Percentiles rank a stretch among this genome's conserved stretches.
Conservation (phyloP, 2,113 vertebrate genomes). For the Calidris pugnax region DNA sequence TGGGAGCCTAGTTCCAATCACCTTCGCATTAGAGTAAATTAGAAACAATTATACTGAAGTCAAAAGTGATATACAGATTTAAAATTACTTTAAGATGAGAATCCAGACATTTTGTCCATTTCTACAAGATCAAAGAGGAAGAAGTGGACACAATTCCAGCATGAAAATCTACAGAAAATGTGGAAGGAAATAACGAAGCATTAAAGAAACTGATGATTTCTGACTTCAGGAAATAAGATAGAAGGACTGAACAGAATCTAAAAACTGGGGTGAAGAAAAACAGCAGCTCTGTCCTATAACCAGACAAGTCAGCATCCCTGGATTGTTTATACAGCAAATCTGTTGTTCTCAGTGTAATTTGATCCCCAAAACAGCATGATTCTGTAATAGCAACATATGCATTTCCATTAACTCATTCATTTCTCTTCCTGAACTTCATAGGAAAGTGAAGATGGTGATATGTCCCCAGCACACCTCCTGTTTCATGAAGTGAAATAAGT, state of each 20-base stretch:
- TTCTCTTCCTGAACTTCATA: neutral
- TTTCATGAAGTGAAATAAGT: neutral
- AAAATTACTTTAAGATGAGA: neutral
- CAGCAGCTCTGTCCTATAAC: neutral
- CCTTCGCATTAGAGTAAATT: neutral
- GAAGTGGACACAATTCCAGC: neutral
- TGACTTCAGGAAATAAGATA: neutral
- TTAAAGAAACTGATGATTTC: neutral
- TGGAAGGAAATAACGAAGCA: neutral
- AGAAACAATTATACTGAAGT: neutral
- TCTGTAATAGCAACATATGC: neutral
- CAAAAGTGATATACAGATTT: neutral
- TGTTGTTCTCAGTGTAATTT: neutral
- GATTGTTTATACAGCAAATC: neutral
- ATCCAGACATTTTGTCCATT: neutral
- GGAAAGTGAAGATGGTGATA: neutral
- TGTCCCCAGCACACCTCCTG: neutral
- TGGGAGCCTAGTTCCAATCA: neutral
- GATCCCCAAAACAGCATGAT: neutral
- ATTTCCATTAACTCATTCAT: neutral
- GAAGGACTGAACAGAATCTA: neutral
- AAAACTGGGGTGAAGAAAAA: neutral
- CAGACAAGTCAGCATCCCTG: neutral
- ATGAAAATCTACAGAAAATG: neutral
- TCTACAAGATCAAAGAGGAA: neutral